phyloP scores from a whole-genome alignment of 2,888 invertebrate genomes.

The Lapara coniferarum region DNA sequence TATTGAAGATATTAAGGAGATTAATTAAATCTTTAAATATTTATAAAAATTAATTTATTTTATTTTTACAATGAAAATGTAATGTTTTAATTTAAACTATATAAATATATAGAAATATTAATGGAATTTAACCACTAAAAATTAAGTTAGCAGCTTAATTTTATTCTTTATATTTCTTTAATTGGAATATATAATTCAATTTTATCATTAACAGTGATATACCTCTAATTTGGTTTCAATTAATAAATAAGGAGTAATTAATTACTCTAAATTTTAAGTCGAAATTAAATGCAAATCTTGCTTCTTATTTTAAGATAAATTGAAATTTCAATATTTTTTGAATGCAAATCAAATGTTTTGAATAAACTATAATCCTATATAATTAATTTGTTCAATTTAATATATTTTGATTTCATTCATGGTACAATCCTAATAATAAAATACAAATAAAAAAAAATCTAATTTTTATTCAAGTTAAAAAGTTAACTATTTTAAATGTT shows the following conservation, averaged over 20 bases:
- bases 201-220: slow-evolving; percentile 87
- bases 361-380: slow-evolving; percentile 70
- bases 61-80: slow-evolving; percentile 87
- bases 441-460: too few species aligned
- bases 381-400: too few species aligned
- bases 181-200: slow-evolving; percentile 82
- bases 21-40: slow-evolving; percentile 57
- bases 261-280: slow-evolving; percentile 71
- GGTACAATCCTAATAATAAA: too few species aligned
- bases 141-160: too few species aligned
- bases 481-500: too few species aligned
- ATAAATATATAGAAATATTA: too few species aligned
- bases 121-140: too few species aligned
- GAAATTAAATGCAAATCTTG: slow-evolving; percentile 77
- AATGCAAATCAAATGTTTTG: slow-evolving; percentile 73
- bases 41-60: slow-evolving; percentile 64
- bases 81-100: slow-evolving; percentile 86
- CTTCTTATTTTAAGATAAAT: slow-evolving; percentile 84
- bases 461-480: too few species aligned
- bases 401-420: too few species aligned
- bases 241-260: slow-evolving; percentile 82
- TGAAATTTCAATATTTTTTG: slow-evolving; percentile 63
- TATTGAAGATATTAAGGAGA: slow-evolving; percentile 73
- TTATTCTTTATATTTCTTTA: slow-evolving; percentile 80
- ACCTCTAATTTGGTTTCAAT: slow-evolving; percentile 85